Evolutionary conservation across 2,113 vertebrate genomes (phyloP), one percentile per base, ranked within the genome.

Genomic region (Empidonax traillii): DNA sequence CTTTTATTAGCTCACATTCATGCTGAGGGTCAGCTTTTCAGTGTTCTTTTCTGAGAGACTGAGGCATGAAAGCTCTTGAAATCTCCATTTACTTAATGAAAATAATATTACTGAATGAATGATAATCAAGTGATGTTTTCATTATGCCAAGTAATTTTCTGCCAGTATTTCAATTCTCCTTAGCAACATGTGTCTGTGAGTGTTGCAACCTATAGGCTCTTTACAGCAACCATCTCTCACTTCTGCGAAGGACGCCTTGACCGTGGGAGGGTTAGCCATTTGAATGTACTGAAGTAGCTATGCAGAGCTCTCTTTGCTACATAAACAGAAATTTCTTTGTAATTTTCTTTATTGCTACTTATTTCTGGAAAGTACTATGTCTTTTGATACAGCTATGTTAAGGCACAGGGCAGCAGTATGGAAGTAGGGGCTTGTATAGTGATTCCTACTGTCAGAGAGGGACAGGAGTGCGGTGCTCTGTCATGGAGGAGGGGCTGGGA

Each of bases 41-140:
- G 80, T 46, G 61, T 89, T 71, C 56, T 84, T 93, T 95, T 91
- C 85, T 59, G 73, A 94, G 92, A 91, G 53, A 80, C 58, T 88
- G 76, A 94, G 82, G 76, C 85, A 97, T 80, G 87, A 96, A 96
- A 80, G 93, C 92, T 94, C 93, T 95, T 90, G 89, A 97, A 97
- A 96, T 94, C 85, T 86, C 90, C 72, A 88, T 95, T 95, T 94
- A 58, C 94, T 94, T 97, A 97, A 96, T 97, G 94, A 95, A 97
- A 97, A 97, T 93, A 96, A 95, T 96, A 97, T 97, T 94, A 89
- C 88, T 79, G 88, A 89, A 95, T 85, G 90, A 97, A 95, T 91
- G 91, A 93, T 90, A 95, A 97, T 95, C 94, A 95, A 96, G 89
- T 51, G 76, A 93, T 95, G 52, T 92, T 97, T 97, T 96, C 94